Base-by-base conservation (phyloP, 2,113 vertebrate species). In the Leptocoma aspasia region DNA sequence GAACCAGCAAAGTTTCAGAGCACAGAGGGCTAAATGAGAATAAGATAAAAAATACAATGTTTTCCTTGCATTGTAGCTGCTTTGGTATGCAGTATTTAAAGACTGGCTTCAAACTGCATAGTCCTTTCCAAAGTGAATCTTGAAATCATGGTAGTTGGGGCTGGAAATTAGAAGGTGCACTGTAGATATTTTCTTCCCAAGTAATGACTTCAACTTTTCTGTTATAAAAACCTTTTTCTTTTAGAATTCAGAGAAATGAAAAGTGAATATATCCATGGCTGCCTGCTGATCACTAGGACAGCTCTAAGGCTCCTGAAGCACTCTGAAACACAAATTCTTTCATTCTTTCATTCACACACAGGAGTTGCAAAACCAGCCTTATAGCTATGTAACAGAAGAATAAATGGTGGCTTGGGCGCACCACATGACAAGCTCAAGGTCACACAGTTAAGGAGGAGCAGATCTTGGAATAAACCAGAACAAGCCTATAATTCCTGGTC, bases 401-500 rank as follows among this genome's bases (percentile, higher is more conserved):
- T 53, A 94, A 79, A 33, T 9, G 54, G 70, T 50, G 37, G 21
- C 39, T 52, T 77, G 68, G 68, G n/a, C 31, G 41, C 17, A 66
- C 52, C 37, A 11, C 3, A 27, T 14, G 33, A 77, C 45, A 41
- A 70, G 75, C 42, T 94, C 87, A 95, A 96, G 95, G 96, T 93
- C 88, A 94, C 68, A 73, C 24, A 93, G 79, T 63, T 68, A 75
- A 90, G 71, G 68, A 95, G 70, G 12, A 87, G 16, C 31, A 88
- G 54, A 83, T 88, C 92, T 95, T 88, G 93, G 95, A 95, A 96
- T 80, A 93, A 94, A 93, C 47, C 68, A 80, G 86, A 86, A 84
- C 77, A 91, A 95, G 92, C 80, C 82, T 92, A n/a, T 91, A 83
- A 96, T 95, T 96, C 92, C 92, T 71, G 13, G 80, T 94, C 79